Evolutionary conservation across 2,888 invertebrate species (phyloP).

Genomic region (Temnothorax rugatulus): DNA sequence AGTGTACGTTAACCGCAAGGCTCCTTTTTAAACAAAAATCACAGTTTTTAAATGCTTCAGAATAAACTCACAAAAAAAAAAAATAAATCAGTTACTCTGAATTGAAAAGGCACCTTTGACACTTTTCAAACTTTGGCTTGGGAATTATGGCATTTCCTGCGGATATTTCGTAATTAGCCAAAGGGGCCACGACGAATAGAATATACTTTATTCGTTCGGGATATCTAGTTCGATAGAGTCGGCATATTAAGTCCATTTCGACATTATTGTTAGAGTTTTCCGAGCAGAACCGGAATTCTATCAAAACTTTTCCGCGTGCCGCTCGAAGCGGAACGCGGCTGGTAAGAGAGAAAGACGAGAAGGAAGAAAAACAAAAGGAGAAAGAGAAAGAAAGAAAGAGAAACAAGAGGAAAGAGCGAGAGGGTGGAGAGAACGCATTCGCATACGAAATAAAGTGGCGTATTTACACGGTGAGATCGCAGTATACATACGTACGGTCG

Average conservation of each 20-base stretch:
- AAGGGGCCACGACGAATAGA: background rate
- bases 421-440: constrained; percentile 37
- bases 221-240: background rate
- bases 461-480: constrained; percentile 71
- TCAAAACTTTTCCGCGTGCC: constrained; percentile 50
- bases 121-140: background rate
- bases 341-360: constrained; percentile 14
- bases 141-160: background rate
- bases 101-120: background rate
- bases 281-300: constrained; percentile 24
- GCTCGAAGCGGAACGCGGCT: constrained; percentile 39
- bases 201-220: background rate
- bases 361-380: constrained; percentile 3
- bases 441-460: constrained; percentile 71
- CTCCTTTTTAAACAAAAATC: background rate
- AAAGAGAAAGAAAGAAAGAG: background rate
- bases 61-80: background rate
- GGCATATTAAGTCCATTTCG: constrained; percentile 9
- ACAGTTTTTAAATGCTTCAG: background rate
- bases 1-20: constrained; percentile 15
- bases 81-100: background rate
- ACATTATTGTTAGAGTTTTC: constrained; percentile 27
- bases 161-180: background rate
- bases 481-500: constrained; percentile 60
- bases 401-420: constrained; percentile 3